Evolutionary conservation across 2,888 invertebrate genomes (phyloP), one percentile per base, ranked within the genome.

Genomic region (Temnothorax rugatulus): DNA sequence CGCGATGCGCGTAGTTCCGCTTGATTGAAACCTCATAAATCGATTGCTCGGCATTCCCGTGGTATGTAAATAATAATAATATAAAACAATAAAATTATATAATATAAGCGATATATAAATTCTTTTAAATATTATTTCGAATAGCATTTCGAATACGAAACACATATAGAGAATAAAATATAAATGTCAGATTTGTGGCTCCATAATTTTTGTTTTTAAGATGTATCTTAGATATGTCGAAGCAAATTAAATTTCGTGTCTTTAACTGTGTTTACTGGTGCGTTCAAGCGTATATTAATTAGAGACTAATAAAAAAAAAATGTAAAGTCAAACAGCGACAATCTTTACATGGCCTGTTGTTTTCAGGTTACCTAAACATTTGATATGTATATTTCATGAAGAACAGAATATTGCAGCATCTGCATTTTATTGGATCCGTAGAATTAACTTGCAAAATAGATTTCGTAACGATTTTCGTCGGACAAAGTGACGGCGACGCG

Each of bases 341-440:
- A 63, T 52, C 21, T 50, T 5, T 29, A 38, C n/a, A n/a, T 2
- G 18, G 18, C 7, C 13, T 38, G 21, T 21, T n/a, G 44, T 29
- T 77, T 41, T 79, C 13, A 18, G 18, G 21, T 21, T 54, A 7
- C 21, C 34, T 11, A 21, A 44, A 68, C 44, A 44, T 44, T 41
- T 57, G 29, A 54, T 13, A 50, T 75, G 61, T 64, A 38, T 57
- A 57, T 82, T 82, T 66, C 76, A 66, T 47, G 13, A 38, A 47
- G 29, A 41, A 29, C 21, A 9, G 52, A 52, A 66, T 68, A 77
- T 77, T 57, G 77, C 77, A 11, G 21, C 21, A 82, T 82, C 29
- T 76, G 57, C 66, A 83, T 83, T 83, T 76, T 66, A 83, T 77
- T 83, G 77, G 47, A 4, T 50, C 47, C 50, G 29, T 11, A n/a